Evolutionary conservation across 2,797 vertebrate genomes (phyloP).

Genomic region (Phataginus tricuspis): DNA sequence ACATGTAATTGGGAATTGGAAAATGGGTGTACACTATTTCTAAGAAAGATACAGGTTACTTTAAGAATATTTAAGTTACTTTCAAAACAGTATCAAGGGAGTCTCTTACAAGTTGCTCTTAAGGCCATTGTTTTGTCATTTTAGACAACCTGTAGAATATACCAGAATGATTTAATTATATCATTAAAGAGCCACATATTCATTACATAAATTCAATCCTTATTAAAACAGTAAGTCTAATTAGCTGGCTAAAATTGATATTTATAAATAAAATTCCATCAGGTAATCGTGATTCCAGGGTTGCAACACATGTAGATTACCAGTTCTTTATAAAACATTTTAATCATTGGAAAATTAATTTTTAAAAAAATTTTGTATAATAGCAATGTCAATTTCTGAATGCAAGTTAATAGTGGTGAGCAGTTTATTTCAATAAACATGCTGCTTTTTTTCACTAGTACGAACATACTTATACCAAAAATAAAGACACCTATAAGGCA

Average conservation of each 20-base stretch:
- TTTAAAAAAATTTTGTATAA: not conserved
- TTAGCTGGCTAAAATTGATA: slow-evolving; percentile 55
- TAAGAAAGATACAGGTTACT: not conserved
- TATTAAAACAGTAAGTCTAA: slow-evolving; percentile 69
- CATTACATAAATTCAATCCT: slow-evolving; percentile 35
- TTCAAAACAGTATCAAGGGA: not conserved
- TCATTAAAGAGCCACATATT: slow-evolving; percentile 67
- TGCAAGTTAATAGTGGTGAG: not conserved
- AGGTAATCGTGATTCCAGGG: not conserved
- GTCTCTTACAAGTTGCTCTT: not conserved
- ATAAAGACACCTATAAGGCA: not conserved
- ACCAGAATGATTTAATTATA: slow-evolving; percentile 79
- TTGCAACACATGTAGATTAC: slow-evolving; percentile 19
- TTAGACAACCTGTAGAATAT: not conserved
- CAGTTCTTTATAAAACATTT: slow-evolving; percentile 10
- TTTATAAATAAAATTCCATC: slow-evolving; percentile 57
- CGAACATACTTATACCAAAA: not conserved
- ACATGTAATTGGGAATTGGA: not conserved
- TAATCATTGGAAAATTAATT: not conserved
- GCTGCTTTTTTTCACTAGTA: not conserved
- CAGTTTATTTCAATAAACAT: not conserved
- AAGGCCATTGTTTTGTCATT: not conserved
- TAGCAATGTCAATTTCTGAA: not conserved
- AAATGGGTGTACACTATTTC: not conserved
- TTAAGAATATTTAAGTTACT: not conserved